Evolutionary conservation across 2,888 invertebrate genomes (phyloP), one percentile per base, ranked within the genome.

Genomic region (Mantis religiosa): DNA sequence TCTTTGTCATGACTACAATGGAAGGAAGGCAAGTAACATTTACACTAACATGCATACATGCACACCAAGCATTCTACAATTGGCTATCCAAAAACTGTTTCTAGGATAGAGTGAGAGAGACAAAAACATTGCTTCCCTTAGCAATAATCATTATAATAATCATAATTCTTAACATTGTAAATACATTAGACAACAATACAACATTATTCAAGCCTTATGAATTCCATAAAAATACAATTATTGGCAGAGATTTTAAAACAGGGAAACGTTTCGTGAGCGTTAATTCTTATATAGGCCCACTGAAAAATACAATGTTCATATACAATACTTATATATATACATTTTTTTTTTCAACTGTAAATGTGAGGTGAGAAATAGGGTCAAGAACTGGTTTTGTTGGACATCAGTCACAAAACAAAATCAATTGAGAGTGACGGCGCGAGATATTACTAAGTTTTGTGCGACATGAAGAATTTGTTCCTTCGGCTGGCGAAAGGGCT

Each of bases 171-270:
- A 89, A 89, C 89, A 54, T 89, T 89, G 86, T 85, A 87, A 87
- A 89, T 88, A 89, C 88, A 88, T 28, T 88, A 89, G 87, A 89
- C 89, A 89, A 88, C 89, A 88, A 85, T 85, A 89, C 89, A 89
- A 89, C 89, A 89, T 85, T 89, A 85, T 86, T 89, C 41, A 89
- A 89, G 87, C 89, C 82, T 88, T 83, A 89, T 85, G 83, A 87
- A 88, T 88, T 88, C 89, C 88, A 89, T 90, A 90, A 90, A 90
- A 90, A 90, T 90, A 90, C 90, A 90, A 85, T 90, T 89, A 90
- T 89, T 90, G 90, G 90, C 90, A 88, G 88, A 89, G 87, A 88
- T 84, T 88, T 30, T 82, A 47, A 87, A 88, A 89, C 89, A 87
- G 82, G 83, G 54, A 85, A 87, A 87, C 87, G 84, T 34, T 41